Conservation (phyloP, 2,888 invertebrate species). For the Syrista parreyssii region DNA sequence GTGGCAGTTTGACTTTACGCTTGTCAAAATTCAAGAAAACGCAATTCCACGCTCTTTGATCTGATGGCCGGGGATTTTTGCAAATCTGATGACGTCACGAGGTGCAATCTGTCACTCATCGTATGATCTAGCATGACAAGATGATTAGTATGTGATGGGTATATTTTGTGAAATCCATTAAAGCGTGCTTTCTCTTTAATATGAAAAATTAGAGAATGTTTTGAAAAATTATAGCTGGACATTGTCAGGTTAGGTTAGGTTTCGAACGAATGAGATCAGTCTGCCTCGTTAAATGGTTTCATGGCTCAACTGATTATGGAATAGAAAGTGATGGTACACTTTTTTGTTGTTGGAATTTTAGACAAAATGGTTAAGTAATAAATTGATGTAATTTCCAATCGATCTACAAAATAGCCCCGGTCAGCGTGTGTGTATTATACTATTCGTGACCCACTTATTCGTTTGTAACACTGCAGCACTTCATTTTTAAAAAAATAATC, state of each 20-base stretch:
- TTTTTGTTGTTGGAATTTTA: background rate
- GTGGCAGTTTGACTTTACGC: background rate
- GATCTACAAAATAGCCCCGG: constrained; percentile 53
- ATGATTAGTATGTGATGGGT: background rate
- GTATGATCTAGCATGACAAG: background rate
- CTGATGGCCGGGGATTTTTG: constrained; percentile 49
- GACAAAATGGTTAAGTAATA: background rate
- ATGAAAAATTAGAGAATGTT: background rate
- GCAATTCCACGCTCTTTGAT: constrained; percentile 43
- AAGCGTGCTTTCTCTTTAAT: background rate
- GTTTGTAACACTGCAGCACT: constrained; percentile 47
- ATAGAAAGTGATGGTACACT: constrained; percentile 30
- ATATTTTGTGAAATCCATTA: background rate
- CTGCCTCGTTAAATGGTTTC: constrained; percentile 20
- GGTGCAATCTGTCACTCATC: background rate
- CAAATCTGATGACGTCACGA: constrained; percentile 35
- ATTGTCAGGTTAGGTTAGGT: background rate
- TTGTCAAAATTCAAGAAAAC: background rate
- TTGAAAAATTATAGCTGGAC: background rate
- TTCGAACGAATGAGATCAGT: constrained; percentile 18
- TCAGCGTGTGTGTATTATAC: constrained; percentile 50
- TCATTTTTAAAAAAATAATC: constrained; percentile 60
- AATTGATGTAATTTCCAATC: constrained; percentile 24
- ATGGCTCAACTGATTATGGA: background rate
- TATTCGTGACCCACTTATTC: constrained; percentile 53